Evolutionary conservation across 1,140 invertebrate species (phyloP), one percentile per base, ranked within the genome.

Genomic region (Drosophila nikananu): DNA sequence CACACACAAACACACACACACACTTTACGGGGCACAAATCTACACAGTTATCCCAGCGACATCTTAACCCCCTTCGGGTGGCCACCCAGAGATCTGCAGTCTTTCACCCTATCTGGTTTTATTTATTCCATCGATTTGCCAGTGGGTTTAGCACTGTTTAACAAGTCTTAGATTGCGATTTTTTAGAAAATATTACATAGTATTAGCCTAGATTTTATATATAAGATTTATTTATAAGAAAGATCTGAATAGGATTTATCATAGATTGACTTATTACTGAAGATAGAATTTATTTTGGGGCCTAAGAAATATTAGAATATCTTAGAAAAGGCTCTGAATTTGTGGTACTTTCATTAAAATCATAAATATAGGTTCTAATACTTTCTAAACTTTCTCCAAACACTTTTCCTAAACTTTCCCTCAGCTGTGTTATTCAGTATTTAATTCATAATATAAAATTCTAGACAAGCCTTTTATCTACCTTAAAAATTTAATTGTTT

Each of bases 111-210:
- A 67, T 54, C 67, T 27, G 30, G 13, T 37, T 67, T 70, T 67
- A 55, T 55, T 71, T 48, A 35, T 30, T 25, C 23, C 64, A 71
- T 71, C 49, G 67, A 71, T 71, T 71, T 54, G 63, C 62, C 27
- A 54, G 48, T 37, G 67, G 39, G 5, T 9, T 27, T n/a, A 17
- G 39, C 67, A 71, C 63, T 55, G 15, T n/a, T 19, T 37, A 71
- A 55, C 67, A 71, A 30, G n/a, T 30, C 19, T 9, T 0, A 5
- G 0, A 13, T 13, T 17, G 19, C 19, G 32, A 17, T 2, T 7
- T 23, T 19, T 19, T 8, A 48, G 0, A 0, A 19, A 32, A 51
- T 30, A n/a, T n/a, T 27, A 27, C 13, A 52, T 19, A 27, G 0
- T n/a, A 51, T 5, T 49, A 5, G 10, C 1, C 15, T 49, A 5